A percentile compares a stretch with the other conserved stretches of the same genome.
phyloP scores from a whole-genome alignment of 2,797 vertebrate species.

The Erethizon dorsatum region DNA sequence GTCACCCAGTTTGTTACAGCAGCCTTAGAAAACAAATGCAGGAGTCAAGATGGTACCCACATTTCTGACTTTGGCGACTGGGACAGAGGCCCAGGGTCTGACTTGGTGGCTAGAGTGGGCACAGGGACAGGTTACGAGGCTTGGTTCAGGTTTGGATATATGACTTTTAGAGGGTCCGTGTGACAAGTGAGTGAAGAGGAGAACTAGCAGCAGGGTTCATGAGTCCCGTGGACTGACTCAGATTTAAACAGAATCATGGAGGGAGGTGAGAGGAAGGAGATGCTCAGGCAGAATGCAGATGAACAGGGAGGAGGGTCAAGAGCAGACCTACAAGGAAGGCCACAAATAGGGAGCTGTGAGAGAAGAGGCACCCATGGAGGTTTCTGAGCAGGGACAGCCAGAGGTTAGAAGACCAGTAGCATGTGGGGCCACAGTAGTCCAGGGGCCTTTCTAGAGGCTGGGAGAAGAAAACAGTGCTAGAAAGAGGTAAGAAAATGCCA shows the following conservation, averaged over 20 bases:
- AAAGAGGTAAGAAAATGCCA: neutral
- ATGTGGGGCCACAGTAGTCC: too few relatives aligned
- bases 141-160: neutral
- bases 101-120: neutral
- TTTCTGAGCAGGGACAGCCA: neutral
- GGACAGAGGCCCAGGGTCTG: neutral
- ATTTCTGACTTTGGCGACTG: neutral
- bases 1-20: neutral
- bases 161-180: neutral
- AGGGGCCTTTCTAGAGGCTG: neutral
- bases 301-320: too few relatives aligned
- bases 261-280: neutral
- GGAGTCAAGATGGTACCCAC: neutral
- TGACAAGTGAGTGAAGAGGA: neutral
- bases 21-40: neutral
- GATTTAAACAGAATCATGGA: neutral
- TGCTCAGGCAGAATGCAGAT: neutral
- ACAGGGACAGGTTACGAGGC: neutral
- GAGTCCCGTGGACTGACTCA: neutral
- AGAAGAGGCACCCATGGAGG: neutral
- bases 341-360: neutral
- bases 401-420: neutral
- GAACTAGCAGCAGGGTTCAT: neutral
- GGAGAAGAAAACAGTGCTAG: neutral
- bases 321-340: neutral